Evolutionary conservation across 2,888 invertebrate genomes (phyloP).

Genomic region (Mythimna ferrago): DNA sequence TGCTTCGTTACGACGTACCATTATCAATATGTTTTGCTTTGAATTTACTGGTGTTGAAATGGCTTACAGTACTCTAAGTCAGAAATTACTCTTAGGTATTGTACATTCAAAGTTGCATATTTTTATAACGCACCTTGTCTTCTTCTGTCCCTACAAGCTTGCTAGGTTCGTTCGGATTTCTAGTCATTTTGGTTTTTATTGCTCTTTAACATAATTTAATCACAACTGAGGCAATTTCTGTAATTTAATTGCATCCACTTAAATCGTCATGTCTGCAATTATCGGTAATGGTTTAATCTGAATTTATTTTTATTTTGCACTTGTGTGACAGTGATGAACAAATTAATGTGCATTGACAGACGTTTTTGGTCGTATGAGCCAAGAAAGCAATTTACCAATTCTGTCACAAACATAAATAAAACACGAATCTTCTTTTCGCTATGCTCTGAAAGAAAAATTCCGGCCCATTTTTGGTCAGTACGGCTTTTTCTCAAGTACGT

Average conservation of each 20-base stretch:
- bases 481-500: conserved; percentile 18
- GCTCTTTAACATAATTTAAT: not conserved
- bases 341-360: conserved; percentile 9
- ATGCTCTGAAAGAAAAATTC: conserved; percentile 15
- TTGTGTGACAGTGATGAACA: conserved; percentile 28
- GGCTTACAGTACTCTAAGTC: not conserved
- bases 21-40: conserved; percentile 2
- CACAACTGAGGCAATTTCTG: conserved; percentile 6
- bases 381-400: conserved; percentile 6
- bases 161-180: too few relatives aligned
- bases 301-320: conserved; percentile 48
- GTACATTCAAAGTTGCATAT: too few relatives aligned
- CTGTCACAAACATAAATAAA: conserved; percentile 9
- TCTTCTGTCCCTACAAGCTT: not conserved
- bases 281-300: conserved; percentile 51
- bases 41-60: conserved; percentile 7
- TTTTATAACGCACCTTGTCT: too few relatives aligned
- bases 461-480: conserved; percentile 1
- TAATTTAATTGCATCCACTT: conserved; percentile 42
- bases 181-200: not conserved
- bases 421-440: not conserved
- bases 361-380: conserved; percentile 3
- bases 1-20: too few relatives aligned
- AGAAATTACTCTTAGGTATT: not conserved
- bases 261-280: conserved; percentile 40